These are phyloP conservation scores for Phalacrocorax pelagicus DNA, from an alignment of 2,113 vertebrate genomes.

Conservation along the genomic window DNA sequence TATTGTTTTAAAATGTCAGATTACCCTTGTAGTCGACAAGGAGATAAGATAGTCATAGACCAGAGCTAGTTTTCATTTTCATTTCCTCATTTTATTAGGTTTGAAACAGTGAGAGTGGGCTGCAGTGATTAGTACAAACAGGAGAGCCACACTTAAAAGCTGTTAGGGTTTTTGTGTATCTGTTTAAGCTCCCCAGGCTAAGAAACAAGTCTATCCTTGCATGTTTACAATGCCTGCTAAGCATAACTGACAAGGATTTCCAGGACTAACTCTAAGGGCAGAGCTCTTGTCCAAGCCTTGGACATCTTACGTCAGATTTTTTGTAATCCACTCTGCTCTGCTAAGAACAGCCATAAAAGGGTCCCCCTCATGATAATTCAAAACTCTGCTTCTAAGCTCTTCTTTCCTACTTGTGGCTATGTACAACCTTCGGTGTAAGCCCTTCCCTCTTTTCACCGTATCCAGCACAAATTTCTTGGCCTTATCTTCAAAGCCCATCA, in stretches of 20 bases:
- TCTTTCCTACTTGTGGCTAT: background rate
- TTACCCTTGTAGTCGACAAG: constrained; percentile 12
- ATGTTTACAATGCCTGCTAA: constrained; percentile 60
- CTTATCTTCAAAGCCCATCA: constrained; percentile 64
- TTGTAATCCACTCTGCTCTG: background rate
- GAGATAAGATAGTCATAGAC: constrained; percentile 55
- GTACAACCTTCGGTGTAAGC: background rate
- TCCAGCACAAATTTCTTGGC: constrained; percentile 46
- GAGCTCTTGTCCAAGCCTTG: constrained; percentile 13
- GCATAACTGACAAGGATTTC: constrained; percentile 56
- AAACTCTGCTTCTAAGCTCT: background rate
- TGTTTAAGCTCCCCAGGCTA: constrained; percentile 59
- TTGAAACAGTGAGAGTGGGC: constrained; percentile 55
- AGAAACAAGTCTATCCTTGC: constrained; percentile 67
- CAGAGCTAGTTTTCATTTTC: constrained; percentile 57
- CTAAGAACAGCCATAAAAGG: background rate
- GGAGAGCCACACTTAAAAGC: constrained; percentile 61
- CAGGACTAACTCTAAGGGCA: constrained; percentile 17
- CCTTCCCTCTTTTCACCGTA: background rate
- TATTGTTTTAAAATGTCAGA: constrained; percentile 48
- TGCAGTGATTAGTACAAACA: constrained; percentile 62
- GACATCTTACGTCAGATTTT: background rate
- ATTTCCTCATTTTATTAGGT: constrained; percentile 66
- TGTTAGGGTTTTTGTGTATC: constrained; percentile 56
- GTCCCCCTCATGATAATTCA: background rate